Base-by-base conservation (phyloP, 1,140 invertebrate species). In the Andricus grossulariae region DNA sequence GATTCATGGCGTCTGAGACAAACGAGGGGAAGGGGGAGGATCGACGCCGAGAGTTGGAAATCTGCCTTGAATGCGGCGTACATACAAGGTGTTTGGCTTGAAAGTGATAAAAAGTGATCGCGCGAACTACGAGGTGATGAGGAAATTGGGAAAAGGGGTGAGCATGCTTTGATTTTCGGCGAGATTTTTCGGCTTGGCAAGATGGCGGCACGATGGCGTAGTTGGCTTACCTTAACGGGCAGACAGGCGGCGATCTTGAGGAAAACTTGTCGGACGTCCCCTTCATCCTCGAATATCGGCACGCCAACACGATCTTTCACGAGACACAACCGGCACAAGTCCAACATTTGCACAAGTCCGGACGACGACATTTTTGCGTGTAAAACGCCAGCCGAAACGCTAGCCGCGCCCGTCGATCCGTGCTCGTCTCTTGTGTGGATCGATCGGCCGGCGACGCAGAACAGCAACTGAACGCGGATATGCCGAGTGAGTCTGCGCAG, bases 211-310 rank as follows among this genome's bases (percentile, higher is more conserved):
- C 54, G 74, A 90, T 92, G 92, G 91, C 92, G 91, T 85, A 83
- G 81, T 85, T 82, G 78, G 88, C 92, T 93, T 92, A 93, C 93
- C 93, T 93, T 93, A 86, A 93, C 93, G 90, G 93, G 93, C 84
- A 93, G 91, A 85, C 93, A 93, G 73, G 93, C 90, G 82, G 91
- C 89, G 79, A 93, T 93, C 89, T 93, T 93, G 75, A 92, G 87
- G 81, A 92, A 93, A 79, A 93, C 93, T 82, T 93, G 92, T 81
- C 92, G 87, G 55, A 91, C 90, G 82, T 93, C 92, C 54, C 92
- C 92, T 75, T 93, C 91, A 77, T 92, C 93, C 49, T 92, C 93
- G 81, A 93, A 93, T 83, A 93, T 93, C 71, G 92, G 90, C 77
- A 93, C 88, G 77, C 92, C 92, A 25, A 93, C 93, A 82, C 91